Percentiles rank a stretch among this genome's conserved stretches.
These are phyloP conservation scores for Protophormia terraenovae DNA, from an alignment of 2,888 invertebrate species.

Conservation along the genomic window DNA sequence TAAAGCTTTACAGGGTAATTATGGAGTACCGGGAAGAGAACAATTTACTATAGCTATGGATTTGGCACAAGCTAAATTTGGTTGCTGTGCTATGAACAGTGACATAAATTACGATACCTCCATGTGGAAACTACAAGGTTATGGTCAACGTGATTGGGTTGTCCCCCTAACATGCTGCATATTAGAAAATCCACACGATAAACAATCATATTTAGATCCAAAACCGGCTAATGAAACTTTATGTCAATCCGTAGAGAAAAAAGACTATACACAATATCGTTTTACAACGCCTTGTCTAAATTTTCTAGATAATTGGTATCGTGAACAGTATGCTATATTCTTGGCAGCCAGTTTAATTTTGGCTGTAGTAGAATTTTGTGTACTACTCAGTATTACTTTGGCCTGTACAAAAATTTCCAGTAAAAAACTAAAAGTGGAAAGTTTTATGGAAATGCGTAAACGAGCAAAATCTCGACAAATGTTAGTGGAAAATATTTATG, in stretches of 20 bases:
- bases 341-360: constrained; percentile 85
- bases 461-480: constrained; percentile 74
- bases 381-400: constrained; percentile 87
- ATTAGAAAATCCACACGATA: constrained; percentile 83
- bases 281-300: constrained; percentile 84
- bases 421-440: constrained; percentile 70
- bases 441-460: constrained; percentile 68
- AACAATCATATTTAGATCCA: constrained; percentile 88
- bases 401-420: constrained; percentile 85
- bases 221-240: constrained; percentile 86
- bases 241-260: constrained; percentile 84
- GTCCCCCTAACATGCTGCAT: constrained; percentile 88
- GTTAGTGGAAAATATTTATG: constrained; percentile 79
- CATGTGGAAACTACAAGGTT: constrained; percentile 88
- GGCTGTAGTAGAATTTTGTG: constrained; percentile 88
- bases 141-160: constrained; percentile 86
- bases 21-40: constrained; percentile 88
- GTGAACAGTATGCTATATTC: constrained; percentile 87
- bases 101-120: constrained; percentile 91
- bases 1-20: constrained; percentile 87
- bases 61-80: constrained; percentile 87
- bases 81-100: constrained; percentile 90
- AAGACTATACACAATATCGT: constrained; percentile 77
- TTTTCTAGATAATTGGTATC: constrained; percentile 89
- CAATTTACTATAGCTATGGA: constrained; percentile 90